Percentiles rank a stretch among this genome's conserved stretches.
phyloP scores from a whole-genome alignment of 2,113 vertebrate genomes.

The Forbesichthys papilliferus region DNA sequence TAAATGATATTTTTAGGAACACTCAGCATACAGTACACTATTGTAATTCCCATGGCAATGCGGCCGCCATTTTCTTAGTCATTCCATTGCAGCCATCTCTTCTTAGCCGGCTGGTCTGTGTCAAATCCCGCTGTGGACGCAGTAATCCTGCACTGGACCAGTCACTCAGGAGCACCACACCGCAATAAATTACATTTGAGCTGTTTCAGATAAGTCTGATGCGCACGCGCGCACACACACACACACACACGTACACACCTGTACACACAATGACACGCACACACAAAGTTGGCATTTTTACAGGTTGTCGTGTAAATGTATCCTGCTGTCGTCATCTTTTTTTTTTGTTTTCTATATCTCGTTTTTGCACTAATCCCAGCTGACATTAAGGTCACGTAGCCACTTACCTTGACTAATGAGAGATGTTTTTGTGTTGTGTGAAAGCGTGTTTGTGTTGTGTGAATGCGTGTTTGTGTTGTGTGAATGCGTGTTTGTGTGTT shows the following conservation, averaged over 20 bases:
- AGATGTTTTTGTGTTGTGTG: neutral
- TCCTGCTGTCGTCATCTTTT: neutral
- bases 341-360: neutral
- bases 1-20: no score
- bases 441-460: neutral
- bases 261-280: constrained; percentile 1
- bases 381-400: neutral
- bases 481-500: no score
- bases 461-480: no score
- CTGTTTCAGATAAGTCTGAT: constrained; percentile 38
- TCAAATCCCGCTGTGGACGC: constrained; percentile 27
- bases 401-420: neutral
- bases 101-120: constrained; percentile 13
- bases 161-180: constrained; percentile 26
- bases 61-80: neutral
- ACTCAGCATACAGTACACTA: no score
- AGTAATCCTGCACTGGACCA: constrained; percentile 24
- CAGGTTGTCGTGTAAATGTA: constrained; percentile 3
- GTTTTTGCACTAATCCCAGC: neutral
- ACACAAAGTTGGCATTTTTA: constrained; percentile 12
- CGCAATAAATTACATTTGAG: constrained; percentile 3
- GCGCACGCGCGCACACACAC: constrained; percentile 2
- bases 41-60: no score
- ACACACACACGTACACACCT: neutral
- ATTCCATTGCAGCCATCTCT: constrained; percentile 8